Conservation (phyloP, 2,113 vertebrate species). For the Menura novaehollandiae region DNA sequence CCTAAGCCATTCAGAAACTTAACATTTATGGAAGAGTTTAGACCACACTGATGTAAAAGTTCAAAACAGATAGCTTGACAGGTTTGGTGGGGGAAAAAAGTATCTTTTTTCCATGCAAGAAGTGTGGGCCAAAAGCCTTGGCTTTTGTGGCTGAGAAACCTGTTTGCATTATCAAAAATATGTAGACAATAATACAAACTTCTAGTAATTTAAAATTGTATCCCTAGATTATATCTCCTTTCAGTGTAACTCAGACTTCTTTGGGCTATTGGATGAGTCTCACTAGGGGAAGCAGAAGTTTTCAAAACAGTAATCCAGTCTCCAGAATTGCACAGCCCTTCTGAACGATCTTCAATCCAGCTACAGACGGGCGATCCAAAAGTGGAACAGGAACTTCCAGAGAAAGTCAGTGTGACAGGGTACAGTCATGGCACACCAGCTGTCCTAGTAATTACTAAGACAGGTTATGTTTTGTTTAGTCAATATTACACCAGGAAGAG, state of each 20-base stretch:
- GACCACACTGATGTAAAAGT: neutral
- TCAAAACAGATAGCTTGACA: neutral
- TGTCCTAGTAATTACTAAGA: neutral
- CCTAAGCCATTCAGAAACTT: neutral
- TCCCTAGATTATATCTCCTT: neutral
- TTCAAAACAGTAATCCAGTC: neutral
- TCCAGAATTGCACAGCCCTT: neutral
- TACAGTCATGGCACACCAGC: neutral
- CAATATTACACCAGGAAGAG: neutral
- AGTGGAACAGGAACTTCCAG: neutral
- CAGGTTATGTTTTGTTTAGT: neutral
- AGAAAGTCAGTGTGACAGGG: neutral
- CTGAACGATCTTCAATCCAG: neutral
- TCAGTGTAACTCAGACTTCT: neutral
- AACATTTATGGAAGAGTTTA: neutral
- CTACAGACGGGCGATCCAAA: neutral
- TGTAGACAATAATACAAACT: neutral
- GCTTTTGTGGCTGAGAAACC: neutral
- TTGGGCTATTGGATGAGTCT: neutral
- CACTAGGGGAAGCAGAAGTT: neutral
- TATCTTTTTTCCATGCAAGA: neutral
- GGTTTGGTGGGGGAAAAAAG: neutral
- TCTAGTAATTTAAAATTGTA: neutral
- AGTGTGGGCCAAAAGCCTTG: neutral
- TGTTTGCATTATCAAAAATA: neutral